A percentile compares a stretch with the other conserved stretches of the same genome.
Conservation (phyloP, 2,797 vertebrate species). For the Typhlichthys eigenmanni region DNA sequence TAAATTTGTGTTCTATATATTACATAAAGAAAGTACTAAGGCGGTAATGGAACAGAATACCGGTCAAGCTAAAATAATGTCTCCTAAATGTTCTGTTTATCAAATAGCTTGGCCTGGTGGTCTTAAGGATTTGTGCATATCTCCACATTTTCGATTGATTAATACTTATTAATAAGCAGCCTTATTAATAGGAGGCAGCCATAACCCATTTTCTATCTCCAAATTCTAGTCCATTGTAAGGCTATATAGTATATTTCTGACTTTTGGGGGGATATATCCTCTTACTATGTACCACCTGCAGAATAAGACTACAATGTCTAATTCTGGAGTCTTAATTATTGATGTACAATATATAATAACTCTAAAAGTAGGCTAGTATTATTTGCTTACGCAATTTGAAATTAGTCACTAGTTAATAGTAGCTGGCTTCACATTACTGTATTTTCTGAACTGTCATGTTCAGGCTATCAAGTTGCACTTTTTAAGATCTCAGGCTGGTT, state of each 20-base stretch:
- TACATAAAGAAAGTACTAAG: neutral
- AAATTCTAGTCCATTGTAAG: constrained; percentile 73
- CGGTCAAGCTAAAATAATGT: neutral
- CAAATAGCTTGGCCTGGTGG: constrained; percentile 18
- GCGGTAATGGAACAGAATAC: neutral
- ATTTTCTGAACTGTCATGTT: too few species aligned
- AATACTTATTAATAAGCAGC: constrained; percentile 29
- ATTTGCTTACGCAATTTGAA: too few species aligned
- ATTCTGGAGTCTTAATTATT: too few species aligned
- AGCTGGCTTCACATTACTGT: too few species aligned
- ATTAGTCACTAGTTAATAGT: too few species aligned
- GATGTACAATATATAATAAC: too few species aligned
- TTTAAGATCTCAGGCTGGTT: too few species aligned
- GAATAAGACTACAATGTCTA: constrained; percentile 16
- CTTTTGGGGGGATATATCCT: constrained; percentile 54
- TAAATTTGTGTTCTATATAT: neutral
- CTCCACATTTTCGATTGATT: constrained; percentile 31
- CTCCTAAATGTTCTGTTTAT: constrained; percentile 3
- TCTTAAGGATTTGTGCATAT: constrained; percentile 12
- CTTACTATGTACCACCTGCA: constrained; percentile 66
- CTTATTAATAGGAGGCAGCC: constrained; percentile 68
- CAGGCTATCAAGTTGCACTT: too few species aligned
- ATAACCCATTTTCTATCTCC: constrained; percentile 56
- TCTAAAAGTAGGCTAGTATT: too few species aligned
- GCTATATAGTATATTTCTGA: constrained; percentile 68